Evolutionary conservation across 2,113 vertebrate genomes (phyloP).

Genomic region (Sceloporus tristichus): DNA sequence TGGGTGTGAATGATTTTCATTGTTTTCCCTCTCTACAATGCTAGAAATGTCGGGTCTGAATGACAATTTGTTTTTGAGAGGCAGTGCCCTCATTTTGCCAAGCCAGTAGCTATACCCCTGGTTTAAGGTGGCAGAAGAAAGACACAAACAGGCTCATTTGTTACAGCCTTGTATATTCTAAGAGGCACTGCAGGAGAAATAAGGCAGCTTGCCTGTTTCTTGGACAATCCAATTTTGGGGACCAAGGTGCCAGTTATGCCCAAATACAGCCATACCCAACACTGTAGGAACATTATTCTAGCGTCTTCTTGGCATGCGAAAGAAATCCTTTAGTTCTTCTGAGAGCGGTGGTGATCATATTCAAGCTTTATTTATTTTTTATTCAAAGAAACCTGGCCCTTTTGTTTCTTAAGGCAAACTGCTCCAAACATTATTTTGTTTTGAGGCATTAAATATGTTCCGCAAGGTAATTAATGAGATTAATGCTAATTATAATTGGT

Average conservation of each 20-base stretch:
- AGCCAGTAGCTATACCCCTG: too few relatives aligned
- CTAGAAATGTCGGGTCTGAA: too few relatives aligned
- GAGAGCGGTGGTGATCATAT: slow-evolving; percentile 21
- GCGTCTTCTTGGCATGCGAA: neutral
- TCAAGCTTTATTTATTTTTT: slow-evolving; percentile 2
- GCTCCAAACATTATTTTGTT: slow-evolving; percentile 70
- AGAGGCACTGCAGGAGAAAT: too few relatives aligned
- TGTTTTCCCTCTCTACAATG: too few relatives aligned
- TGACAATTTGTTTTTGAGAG: too few relatives aligned
- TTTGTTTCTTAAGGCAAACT: slow-evolving; percentile 75
- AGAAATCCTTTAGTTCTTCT: slow-evolving; percentile 20
- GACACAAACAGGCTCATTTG: neutral
- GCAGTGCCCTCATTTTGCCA: too few relatives aligned
- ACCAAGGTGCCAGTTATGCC: neutral
- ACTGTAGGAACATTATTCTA: slow-evolving; percentile 14
- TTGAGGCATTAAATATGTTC: slow-evolving; percentile 74
- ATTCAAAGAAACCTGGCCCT: slow-evolving; percentile 41
- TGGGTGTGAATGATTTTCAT: too few relatives aligned
- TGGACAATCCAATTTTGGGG: neutral
- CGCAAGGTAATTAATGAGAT: slow-evolving; percentile 78
- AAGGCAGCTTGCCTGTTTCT: neutral
- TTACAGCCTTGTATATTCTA: neutral
- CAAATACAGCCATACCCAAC: neutral
- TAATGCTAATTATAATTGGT: slow-evolving; percentile 81
- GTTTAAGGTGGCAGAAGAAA: neutral